These are phyloP conservation scores for Neoniphon sammara DNA, from an alignment of 2,797 vertebrate species.

Conservation along the genomic window DNA sequence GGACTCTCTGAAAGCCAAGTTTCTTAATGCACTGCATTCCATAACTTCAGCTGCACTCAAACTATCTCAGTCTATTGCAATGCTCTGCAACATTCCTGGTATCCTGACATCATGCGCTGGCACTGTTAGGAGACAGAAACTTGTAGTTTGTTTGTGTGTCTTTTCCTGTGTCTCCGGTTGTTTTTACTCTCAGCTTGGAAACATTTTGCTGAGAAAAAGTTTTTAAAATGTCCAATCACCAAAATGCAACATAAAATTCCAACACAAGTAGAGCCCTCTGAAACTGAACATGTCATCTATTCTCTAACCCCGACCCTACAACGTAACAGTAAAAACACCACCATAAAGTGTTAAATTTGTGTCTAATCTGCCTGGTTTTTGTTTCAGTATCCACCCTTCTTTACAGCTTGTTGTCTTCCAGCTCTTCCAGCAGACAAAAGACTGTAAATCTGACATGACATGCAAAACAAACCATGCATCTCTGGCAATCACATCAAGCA, in stretches of 20 bases:
- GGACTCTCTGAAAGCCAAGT: neutral
- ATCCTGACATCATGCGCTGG: neutral
- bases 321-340: neutral
- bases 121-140: neutral
- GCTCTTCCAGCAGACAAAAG: conserved; percentile 6
- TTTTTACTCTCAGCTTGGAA: neutral
- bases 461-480: conserved; percentile 20
- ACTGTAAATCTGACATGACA: conserved; percentile 20
- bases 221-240: too few species aligned
- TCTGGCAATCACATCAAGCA: conserved; percentile 20
- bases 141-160: neutral
- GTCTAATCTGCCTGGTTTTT: neutral
- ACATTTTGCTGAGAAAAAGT: neutral
- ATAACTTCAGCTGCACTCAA: conserved; percentile 2
- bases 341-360: neutral
- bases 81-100: too few species aligned
- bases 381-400: neutral
- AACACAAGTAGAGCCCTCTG: too few species aligned
- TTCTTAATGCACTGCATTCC: neutral
- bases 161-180: neutral
- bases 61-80: neutral
- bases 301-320: too few species aligned
- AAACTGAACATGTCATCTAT: too few species aligned
- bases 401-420: neutral
- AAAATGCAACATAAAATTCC: too few species aligned